These are phyloP conservation scores for Clupea harengus DNA, from an alignment of 2,113 vertebrate species.

Conservation along the genomic window DNA sequence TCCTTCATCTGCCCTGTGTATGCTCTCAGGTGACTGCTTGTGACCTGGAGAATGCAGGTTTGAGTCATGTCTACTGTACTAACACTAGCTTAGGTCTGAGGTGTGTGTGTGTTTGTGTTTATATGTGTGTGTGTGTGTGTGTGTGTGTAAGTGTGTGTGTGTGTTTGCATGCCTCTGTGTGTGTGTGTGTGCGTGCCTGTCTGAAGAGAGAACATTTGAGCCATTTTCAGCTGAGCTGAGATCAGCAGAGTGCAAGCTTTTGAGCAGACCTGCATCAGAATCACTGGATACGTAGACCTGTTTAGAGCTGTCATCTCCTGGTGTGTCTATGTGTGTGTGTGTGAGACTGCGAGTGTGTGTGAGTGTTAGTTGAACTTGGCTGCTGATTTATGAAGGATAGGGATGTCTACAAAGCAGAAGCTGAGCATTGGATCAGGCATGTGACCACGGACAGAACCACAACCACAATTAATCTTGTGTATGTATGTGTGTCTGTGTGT, in stretches of 20 bases:
- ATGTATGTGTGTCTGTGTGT: too few species aligned
- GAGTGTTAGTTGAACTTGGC: background rate
- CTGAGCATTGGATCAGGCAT: background rate
- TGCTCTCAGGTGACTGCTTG: background rate
- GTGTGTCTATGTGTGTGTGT: background rate
- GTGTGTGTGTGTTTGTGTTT: background rate
- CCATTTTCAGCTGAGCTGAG: background rate
- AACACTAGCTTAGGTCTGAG: too few species aligned
- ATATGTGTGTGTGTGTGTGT: background rate
- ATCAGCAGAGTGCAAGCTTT: background rate
- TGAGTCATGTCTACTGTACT: too few species aligned
- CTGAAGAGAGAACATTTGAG: too few species aligned
- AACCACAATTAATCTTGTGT: background rate
- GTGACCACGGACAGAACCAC: background rate
- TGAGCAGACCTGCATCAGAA: background rate
- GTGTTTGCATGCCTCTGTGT: background rate
- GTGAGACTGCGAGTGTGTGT: background rate
- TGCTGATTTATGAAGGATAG: background rate
- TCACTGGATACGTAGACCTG: background rate
- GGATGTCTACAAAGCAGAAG: background rate
- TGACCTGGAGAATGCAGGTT: too few species aligned
- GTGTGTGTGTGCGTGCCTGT: background rate
- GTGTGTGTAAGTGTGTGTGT: background rate
- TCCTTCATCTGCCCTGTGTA: background rate
- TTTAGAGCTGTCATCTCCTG: constrained; percentile 11